Percentiles rank a stretch among this genome's conserved stretches.
These are phyloP conservation scores for Forbesichthys papilliferus DNA, from an alignment of 2,113 vertebrate species.

Conservation along the genomic window DNA sequence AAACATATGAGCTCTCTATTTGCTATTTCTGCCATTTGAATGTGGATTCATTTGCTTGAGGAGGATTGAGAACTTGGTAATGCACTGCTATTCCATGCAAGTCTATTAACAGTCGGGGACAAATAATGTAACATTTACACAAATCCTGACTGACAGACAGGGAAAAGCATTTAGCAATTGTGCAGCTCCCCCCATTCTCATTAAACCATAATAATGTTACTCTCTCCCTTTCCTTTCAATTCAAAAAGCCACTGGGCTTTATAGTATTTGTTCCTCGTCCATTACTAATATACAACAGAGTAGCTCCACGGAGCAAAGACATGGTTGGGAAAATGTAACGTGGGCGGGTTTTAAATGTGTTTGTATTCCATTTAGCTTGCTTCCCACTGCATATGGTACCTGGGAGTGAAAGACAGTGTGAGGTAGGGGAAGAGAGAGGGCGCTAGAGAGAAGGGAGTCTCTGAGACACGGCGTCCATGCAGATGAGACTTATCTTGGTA, in stretches of 20 bases:
- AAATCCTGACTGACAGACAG: slow-evolving; percentile 76
- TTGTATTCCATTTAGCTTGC: slow-evolving; percentile 58
- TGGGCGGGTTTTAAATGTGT: slow-evolving; percentile 58
- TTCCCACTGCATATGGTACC: slow-evolving; percentile 71
- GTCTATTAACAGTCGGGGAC: slow-evolving; percentile 37
- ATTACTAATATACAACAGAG: slow-evolving; percentile 48
- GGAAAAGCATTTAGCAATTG: slow-evolving; percentile 65
- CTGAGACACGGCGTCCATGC: slow-evolving; percentile 73
- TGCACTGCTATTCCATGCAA: slow-evolving; percentile 48
- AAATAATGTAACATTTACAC: slow-evolving; percentile 40
- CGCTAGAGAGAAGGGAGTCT: slow-evolving; percentile 54
- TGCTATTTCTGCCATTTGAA: too few relatives aligned
- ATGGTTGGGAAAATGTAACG: slow-evolving; percentile 17
- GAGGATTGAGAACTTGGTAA: not conserved
- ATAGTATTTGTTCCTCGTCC: slow-evolving; percentile 75
- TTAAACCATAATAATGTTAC: slow-evolving; percentile 64
- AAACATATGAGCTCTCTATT: too few relatives aligned
- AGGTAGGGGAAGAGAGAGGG: slow-evolving; percentile 17
- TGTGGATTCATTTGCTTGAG: too few relatives aligned
- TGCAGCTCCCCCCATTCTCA: slow-evolving; percentile 61
- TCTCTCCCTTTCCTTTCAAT: slow-evolving; percentile 54
- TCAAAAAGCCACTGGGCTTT: slow-evolving; percentile 63
- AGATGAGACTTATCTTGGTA: slow-evolving; percentile 81
- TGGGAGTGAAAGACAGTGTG: slow-evolving; percentile 60
- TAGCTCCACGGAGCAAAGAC: slow-evolving; percentile 26